Base-by-base conservation (phyloP, 2,113 vertebrate genomes). In the Emydura subglobosa region DNA sequence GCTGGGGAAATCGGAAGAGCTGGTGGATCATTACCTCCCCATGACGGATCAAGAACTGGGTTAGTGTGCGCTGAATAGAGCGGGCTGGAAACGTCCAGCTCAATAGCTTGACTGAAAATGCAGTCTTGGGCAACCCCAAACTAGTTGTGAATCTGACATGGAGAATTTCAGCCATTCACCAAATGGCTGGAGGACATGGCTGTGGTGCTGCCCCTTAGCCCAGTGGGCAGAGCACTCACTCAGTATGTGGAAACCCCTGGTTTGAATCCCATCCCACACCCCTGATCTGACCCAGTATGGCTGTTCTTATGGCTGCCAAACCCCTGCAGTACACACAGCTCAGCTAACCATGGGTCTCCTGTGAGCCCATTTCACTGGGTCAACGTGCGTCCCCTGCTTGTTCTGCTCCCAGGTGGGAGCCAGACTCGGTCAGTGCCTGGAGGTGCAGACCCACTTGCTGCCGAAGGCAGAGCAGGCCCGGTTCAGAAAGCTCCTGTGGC, bases 1-100 rank as follows among this genome's bases (percentile, higher is more conserved):
- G 82, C 98, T 99, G 94, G 98, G 96, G 39, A 99, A 92, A 7
- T 99, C 99, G 0, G 99, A 99, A 94, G 95, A 98, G 90, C 99
- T 99, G 98, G 98, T 99, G n/a, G 98, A 99, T 7, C 98, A 98
- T 31, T 98, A 98, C 96, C 98, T 99, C 51, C 99, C 99, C 0
- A 79, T 98, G 93, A 98, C 92, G 0, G 97, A 98, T 0, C 89
- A 95, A 11, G 99, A 99, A 89, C 97, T 97, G 34, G 99, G 99
- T 99, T 91, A 99, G 99, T 72, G 27, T 13, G 0, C 0, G 2
- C 31, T 0, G 34, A 21, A 2, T 22, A 9, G 19, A 72, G n/a
- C n/a, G 9, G 65, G 65, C 61, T 65, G 61, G 27, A 29, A 59
- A 31, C 27, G 5, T 61, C 13, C 27, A 6, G 57, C 57, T 13